Base-by-base conservation (phyloP, 2,113 vertebrate species). In the Phasianus colchicus region DNA sequence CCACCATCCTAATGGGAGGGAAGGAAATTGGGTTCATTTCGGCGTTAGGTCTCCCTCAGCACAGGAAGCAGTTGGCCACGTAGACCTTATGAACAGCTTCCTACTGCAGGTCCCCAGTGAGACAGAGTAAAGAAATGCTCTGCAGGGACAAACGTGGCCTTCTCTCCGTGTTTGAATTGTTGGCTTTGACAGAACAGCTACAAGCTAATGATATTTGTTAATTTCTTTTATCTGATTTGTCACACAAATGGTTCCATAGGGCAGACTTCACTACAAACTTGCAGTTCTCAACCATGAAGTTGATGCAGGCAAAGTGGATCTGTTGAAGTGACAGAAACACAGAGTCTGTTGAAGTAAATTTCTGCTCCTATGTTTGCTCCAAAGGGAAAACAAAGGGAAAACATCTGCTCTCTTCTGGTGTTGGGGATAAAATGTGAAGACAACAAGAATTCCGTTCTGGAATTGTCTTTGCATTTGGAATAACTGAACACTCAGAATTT, bases 161-260 rank as follows among this genome's bases (percentile, higher is more conserved):
- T 95, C 97, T 96, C 93, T 95, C 92, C 96, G 10, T 95, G 96
- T 97, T 95, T 86, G 52, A 88, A 93, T 97, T 98, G 98, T 98
- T 97, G 96, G 95, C 80, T 98, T 98, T 97, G 97, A 97, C 98
- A 98, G 97, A 92, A 98, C 96, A 7, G 85, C 96, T 96, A 97
- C 94, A 66, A 97, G 96, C 93, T 97, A 97, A 98, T 98, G 98
- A 98, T 97, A 97, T 97, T 75, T 97, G 97, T 98, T 98, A 96
- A 98, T 98, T 98, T 98, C 97, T 97, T 98, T 97, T 97, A 96
- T 97, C 98, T 98, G 96, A 97, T 96, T 96, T 97, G 97, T 97
- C 97, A 96, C 96, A 92, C 95, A 93, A 96, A 96, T 81, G 65
- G 88, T 95, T 96, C 90, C 40, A 36, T 81, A 83, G 76, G 86